Base-by-base conservation (phyloP, 2,888 invertebrate genomes). In the Troglohyphantes excavatus region DNA sequence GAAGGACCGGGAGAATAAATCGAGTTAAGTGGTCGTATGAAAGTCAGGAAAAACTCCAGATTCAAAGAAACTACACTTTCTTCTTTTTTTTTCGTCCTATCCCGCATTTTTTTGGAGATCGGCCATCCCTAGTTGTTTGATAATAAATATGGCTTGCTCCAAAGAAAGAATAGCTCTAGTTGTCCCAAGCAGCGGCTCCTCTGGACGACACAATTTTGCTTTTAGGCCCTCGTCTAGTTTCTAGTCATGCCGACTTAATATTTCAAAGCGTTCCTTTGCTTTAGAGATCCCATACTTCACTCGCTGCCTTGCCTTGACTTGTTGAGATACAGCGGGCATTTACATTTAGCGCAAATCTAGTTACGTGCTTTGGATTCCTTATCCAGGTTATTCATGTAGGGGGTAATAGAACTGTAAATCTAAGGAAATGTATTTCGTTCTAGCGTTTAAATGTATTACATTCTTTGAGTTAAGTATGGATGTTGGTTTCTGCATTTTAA, bases 121-220 rank as follows among this genome's bases (percentile, higher is more conserved):
- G 21, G 79, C 79, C 86, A 79, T 79, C 27, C 61, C 39, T 86
- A 79, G 65, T 72, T 33, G 61, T 27, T 27, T 29, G 86, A 73
- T 87, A 87, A 87, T 87, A 87, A 76, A 85, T 87, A 78, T 79
- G 79, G 23, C 79, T 73, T 72, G 29, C 70, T 59, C 70, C 21
- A 27, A 17, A 76, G 26, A 79, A 87, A 75, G 84, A 87, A 87
- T 79, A 65, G 72, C 21, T 29, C 39, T 26, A 78, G 85, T 79
- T 79, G 72, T 70, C 86, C 72, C 29, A 53, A 63, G 86, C 79
- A 85, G 79, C 72, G 70, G 61, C 39, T 53, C 53, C 61, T 65
- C 33, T 21, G 63, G 79, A 46, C 72, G 63, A 87, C 86, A 87
- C 79, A 79, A 72, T 79, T 87, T 87, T 65, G 72, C 86, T 79